phyloP scores from a whole-genome alignment of 2,888 invertebrate genomes.

The Plagodis dolabraria region DNA sequence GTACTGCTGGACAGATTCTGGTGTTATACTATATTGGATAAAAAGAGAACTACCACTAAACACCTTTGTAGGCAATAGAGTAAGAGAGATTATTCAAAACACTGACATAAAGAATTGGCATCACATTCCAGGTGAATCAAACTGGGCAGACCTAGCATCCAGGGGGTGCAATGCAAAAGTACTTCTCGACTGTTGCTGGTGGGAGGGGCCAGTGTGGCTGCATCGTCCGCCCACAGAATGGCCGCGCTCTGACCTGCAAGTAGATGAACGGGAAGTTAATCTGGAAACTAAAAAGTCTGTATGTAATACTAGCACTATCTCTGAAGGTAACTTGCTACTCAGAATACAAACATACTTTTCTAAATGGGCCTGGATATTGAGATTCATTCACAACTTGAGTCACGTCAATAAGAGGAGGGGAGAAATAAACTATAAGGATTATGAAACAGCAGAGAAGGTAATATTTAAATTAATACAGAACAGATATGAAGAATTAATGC shows the following conservation, averaged over 20 bases:
- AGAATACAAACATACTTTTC: too few species aligned
- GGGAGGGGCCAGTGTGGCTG: constrained; percentile 15
- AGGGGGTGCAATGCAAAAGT: constrained; percentile 26
- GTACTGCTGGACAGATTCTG: constrained; percentile 25
- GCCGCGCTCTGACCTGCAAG: background rate
- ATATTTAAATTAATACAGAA: too few species aligned
- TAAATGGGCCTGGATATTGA: too few species aligned
- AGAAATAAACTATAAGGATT: too few species aligned
- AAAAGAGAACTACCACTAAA: constrained; percentile 18
- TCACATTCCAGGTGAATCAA: constrained; percentile 25
- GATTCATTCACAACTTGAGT: too few species aligned
- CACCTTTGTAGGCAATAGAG: constrained; percentile 23
- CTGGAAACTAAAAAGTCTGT: too few species aligned
- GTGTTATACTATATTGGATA: constrained; percentile 25
- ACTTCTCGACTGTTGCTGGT: constrained; percentile 21
- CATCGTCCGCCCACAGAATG: background rate
- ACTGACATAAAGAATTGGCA: constrained; percentile 14
- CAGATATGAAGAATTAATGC: too few species aligned
- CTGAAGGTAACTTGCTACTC: too few species aligned
- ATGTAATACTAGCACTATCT: too few species aligned
- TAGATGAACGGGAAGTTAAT: too few species aligned
- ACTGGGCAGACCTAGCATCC: constrained; percentile 30
- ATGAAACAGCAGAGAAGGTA: too few species aligned
- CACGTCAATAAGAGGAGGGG: too few species aligned
- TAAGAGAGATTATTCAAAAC: constrained; percentile 25